These are phyloP conservation scores for Hydractinia echinata DNA, from an alignment of 30 jellyfish, hydroid and myxozoan species.

Conservation along the genomic window DNA sequence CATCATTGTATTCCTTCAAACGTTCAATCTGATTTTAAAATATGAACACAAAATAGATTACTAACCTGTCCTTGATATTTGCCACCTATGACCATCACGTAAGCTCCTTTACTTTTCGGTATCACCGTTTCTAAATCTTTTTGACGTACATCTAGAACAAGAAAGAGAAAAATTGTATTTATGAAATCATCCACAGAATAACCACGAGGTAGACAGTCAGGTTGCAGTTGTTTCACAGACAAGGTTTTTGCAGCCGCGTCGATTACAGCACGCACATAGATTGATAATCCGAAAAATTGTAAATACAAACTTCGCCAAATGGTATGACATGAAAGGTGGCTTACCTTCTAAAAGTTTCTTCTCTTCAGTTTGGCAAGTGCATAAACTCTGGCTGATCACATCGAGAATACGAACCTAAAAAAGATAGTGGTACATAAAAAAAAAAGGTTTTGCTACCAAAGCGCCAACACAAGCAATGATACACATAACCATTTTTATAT, in stretches of 20 bases:
- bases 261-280: neutral
- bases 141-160: constrained; percentile 58
- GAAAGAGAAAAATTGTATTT: neutral
- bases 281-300: neutral
- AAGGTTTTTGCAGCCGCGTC: neutral
- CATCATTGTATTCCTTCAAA: neutral
- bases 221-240: neutral
- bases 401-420: constrained; percentile 63
- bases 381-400: constrained; percentile 46
- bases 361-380: constrained; percentile 70
- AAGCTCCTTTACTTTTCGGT: constrained; percentile 66
- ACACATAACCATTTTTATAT: too few relatives aligned
- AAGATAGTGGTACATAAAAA: neutral
- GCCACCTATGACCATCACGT: constrained; percentile 83
- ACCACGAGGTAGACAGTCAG: neutral
- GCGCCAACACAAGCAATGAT: too few relatives aligned
- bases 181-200: too few relatives aligned
- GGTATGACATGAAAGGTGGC: neutral
- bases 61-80: constrained; percentile 89
- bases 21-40: neutral
- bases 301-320: neutral
- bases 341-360: constrained; percentile 68
- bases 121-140: constrained; percentile 79
- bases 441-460: too few relatives aligned
- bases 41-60: neutral